These are phyloP conservation scores for Bombycilla garrulus DNA, from an alignment of 2,113 vertebrate species.

Conservation along the genomic window DNA sequence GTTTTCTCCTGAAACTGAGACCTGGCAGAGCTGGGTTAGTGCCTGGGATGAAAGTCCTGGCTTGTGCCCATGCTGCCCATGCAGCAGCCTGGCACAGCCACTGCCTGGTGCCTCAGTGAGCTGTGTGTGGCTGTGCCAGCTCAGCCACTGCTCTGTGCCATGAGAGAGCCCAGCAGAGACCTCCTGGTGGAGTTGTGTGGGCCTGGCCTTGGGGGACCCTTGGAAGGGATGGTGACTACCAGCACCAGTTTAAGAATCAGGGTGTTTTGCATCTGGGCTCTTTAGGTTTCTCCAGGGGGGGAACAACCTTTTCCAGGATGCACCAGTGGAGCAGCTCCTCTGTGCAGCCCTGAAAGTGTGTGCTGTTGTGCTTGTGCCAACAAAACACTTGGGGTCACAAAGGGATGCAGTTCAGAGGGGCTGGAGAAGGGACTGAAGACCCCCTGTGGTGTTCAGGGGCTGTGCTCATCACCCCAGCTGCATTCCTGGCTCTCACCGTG, in stretches of 20 bases:
- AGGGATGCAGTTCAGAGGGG: background rate
- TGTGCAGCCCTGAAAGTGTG: background rate
- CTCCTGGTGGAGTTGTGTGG: background rate
- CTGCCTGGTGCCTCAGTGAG: background rate
- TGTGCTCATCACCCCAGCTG: background rate
- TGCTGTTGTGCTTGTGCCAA: background rate
- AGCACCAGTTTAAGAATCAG: background rate
- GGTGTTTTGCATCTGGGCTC: background rate
- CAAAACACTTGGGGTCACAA: fast-evolving
- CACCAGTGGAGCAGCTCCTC: fast-evolving
- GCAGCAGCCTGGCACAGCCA: background rate
- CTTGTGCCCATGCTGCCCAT: background rate
- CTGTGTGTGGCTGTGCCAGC: background rate
- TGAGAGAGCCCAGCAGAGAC: background rate
- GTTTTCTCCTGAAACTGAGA: background rate
- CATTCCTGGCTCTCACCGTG: fast-evolving
- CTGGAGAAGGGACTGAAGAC: background rate
- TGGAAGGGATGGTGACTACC: too few species aligned
- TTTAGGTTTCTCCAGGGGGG: background rate
- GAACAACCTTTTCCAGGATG: background rate
- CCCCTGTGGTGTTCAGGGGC: fast-evolving
- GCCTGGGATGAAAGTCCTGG: background rate
- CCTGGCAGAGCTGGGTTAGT: background rate
- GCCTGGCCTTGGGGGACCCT: fast-evolving
- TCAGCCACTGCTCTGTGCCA: background rate